phyloP scores from a whole-genome alignment of 2,888 invertebrate species.

The Linnaemya tessellans region DNA sequence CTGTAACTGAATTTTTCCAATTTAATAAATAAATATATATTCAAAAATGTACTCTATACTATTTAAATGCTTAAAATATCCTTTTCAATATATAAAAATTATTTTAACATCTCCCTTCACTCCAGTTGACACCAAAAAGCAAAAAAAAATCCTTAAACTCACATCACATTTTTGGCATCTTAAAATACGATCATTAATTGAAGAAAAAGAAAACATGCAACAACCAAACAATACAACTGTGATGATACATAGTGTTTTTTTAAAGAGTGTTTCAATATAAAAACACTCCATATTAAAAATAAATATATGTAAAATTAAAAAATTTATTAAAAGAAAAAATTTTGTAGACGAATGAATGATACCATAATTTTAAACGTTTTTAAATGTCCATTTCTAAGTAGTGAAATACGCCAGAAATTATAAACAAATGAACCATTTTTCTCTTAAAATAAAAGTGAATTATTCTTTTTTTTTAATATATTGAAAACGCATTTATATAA shows the following conservation, averaged over 20 bases:
- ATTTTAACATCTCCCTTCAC: not conserved
- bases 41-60: not conserved
- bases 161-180: slow-evolving; percentile 38
- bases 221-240: slow-evolving; percentile 68
- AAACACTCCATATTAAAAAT: slow-evolving; percentile 29
- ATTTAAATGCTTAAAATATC: not conserved
- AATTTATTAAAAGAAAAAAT: slow-evolving; percentile 31
- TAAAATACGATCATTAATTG: slow-evolving; percentile 28
- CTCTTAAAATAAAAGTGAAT: slow-evolving; percentile 51
- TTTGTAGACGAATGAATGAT: slow-evolving; percentile 49
- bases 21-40: not conserved
- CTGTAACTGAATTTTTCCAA: no score
- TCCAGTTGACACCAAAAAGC: not conserved
- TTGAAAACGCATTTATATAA: slow-evolving; percentile 66
- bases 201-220: slow-evolving; percentile 31
- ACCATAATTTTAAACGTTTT: slow-evolving; percentile 74
- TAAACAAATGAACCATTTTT: slow-evolving; percentile 59
- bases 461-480: slow-evolving; percentile 44
- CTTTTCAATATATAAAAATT: not conserved
- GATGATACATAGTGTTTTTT: slow-evolving; percentile 69
- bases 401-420: slow-evolving; percentile 53
- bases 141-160: not conserved
- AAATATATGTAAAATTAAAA: slow-evolving; percentile 29
- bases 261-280: slow-evolving; percentile 27
- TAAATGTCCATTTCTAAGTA: slow-evolving; percentile 81